Evolutionary conservation across 2,113 vertebrate genomes (phyloP), one percentile per base, ranked within the genome.

Genomic region (Catharus minimus): DNA sequence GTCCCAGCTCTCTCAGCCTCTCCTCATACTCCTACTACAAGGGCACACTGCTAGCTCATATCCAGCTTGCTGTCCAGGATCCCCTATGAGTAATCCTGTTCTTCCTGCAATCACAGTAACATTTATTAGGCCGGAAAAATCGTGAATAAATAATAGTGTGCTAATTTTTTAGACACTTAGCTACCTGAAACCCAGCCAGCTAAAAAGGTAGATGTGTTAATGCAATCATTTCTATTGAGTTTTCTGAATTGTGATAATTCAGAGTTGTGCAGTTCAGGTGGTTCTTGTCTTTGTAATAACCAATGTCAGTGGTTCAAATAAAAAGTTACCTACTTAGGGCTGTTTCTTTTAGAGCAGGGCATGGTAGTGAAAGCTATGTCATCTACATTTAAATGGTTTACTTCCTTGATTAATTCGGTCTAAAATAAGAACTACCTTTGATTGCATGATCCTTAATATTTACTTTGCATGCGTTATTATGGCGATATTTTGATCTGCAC

Each of bases 331-430:
- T 67, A 8, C 38, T 75, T 78, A 65, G 28, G 52, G 52, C 33
- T 86, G 36, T 76, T 91, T 95, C 60, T 80, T 88, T 86, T 47
- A 39, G 22, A 67, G 47, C 44, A 83, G 21, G 20, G 18, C 7
- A 67, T 36, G n/a, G 55, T 24, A 50, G 36, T 21, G 36, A 78
- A 88, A 81, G 32, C 27, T n/a, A 8, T 50, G 27, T 71, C 32
- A 94, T 88, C 66, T 86, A 64, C 65, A 77, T 93, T 89, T 92
- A 87, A 79, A 84, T 57, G 32, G 41, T 60, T 81, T 77, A 74
- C 41, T 18, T 67, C 49, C 69, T 67, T 79, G 52, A 87, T 74
- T 83, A 87, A 94, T 58, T 10, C 2, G 4, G 39, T 6, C 32
- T 36, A 76, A 94, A 81, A 90, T 76, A 76, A 79, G 64, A 82